Conservation (phyloP, 2,888 invertebrate genomes). For the Amiota mariae region DNA sequence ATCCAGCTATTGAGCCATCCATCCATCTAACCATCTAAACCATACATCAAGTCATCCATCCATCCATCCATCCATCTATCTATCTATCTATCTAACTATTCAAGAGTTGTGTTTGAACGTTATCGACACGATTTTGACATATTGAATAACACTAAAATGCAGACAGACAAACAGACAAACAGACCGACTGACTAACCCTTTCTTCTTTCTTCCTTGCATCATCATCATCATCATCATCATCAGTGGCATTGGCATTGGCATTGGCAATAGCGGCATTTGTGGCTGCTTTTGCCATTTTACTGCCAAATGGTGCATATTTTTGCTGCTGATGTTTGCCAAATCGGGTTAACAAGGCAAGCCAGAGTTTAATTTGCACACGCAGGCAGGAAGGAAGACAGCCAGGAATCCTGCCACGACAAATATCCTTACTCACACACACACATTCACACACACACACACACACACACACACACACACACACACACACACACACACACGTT, state of each 20-base stretch:
- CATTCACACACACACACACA: conserved; percentile 19
- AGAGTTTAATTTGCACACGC: conserved; percentile 39
- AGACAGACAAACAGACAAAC: too few relatives aligned
- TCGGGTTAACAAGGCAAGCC: conserved; percentile 57
- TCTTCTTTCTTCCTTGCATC: too few relatives aligned
- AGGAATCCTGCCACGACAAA: too few relatives aligned
- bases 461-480: conserved; percentile 24
- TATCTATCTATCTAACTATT: too few relatives aligned
- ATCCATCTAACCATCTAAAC: conserved; percentile 6
- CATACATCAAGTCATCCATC: too few relatives aligned
- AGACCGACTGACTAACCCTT: conserved; percentile 4
- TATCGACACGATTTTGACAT: conserved; percentile 69
- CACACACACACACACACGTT: conserved; percentile 26
- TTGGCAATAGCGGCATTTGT: conserved; percentile 20
- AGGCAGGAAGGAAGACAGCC: conserved; percentile 48
- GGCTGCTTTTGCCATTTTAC: conserved; percentile 42
- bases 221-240: background rate
- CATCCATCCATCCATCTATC: conserved; percentile 26
- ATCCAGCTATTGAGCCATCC: conserved; percentile 34
- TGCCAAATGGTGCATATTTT: conserved; percentile 34
- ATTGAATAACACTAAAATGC: conserved; percentile 65
- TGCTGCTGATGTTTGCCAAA: conserved; percentile 51
- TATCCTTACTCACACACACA: conserved; percentile 37
- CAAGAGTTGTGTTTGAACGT: conserved; percentile 54
- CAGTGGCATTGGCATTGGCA: conserved; percentile 18